Evolutionary conservation across 2,888 invertebrate genomes (phyloP), one percentile per base, ranked within the genome.

Genomic region (Strigamia maritima): DNA sequence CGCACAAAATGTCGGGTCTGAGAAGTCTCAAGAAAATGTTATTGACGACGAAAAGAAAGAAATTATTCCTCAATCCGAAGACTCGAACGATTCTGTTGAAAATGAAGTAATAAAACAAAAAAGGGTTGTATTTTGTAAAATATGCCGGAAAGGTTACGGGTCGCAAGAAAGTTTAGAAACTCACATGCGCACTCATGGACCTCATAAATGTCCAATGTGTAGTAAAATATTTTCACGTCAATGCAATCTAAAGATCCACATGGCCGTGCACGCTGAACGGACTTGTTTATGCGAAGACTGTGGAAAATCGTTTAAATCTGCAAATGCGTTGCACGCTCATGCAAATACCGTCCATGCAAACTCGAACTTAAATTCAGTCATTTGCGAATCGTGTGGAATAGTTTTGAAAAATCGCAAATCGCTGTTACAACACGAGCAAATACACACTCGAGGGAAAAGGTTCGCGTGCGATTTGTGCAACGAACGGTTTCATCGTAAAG

Each of bases 341-440:
- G 26, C 54, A 35, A 78, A 8, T 26, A 60, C 78, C 8, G 78
- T 78, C 19, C 78, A 78, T 19, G 3, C 31, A 19, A 19, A 26
- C 19, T 35, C 60, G 14, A 65, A 78, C n/a, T 22, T 60, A 28
- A 26, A 60, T 24, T 60, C 65, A 65, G 65, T 78, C 8, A 60
- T 78, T n/a, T 78, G 78, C 31, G 78, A 78, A 31, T 31, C 65
- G 16, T 78, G 78, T n/a, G 78, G 78, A 12, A 78, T 78, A 8
- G 65, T 78, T 28, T 35, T 78, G 26, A 78, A 78, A 65, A 78
- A 78, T 35, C 78, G 78, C 16, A 78, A 78, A 65, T 78, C 78
- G 8, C 60, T 78, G 10, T 19, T 65, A 19, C 78, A 78, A 16
- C 78, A 78, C 31, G 78, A 78, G 22, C 78, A 78, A 65, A 78